phyloP scores from a whole-genome alignment of 2,888 invertebrate genomes.

The Neoascia interrupta region DNA sequence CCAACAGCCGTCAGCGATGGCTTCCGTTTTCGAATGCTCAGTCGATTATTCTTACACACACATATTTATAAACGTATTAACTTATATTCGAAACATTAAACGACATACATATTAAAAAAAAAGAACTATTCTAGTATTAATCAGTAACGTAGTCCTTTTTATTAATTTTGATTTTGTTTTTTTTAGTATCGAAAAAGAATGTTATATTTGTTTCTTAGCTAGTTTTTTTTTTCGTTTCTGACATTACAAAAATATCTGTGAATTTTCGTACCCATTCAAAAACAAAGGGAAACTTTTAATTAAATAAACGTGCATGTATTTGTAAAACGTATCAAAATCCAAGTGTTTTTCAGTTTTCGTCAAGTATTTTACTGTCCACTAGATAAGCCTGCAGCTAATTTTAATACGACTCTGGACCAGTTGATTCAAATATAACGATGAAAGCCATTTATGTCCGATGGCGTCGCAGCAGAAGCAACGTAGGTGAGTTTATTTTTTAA shows the following conservation, averaged over 20 bases:
- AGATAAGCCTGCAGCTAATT: too few species aligned
- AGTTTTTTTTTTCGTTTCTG: conserved; percentile 38
- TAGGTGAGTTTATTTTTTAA: too few species aligned
- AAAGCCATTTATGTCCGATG: too few species aligned
- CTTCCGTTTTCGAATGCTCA: conserved; percentile 29
- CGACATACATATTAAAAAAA: conserved; percentile 51
- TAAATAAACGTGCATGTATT: conserved; percentile 63
- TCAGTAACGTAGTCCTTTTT: conserved; percentile 59
- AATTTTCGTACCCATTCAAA: conserved; percentile 42
- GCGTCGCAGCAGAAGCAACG: too few species aligned
- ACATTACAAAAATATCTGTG: conserved; percentile 55
- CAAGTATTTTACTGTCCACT: too few species aligned
- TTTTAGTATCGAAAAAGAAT: conserved; percentile 13
- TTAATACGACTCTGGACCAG: too few species aligned
- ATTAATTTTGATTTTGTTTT: conserved; percentile 39
- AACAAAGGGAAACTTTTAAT: conserved; percentile 30
- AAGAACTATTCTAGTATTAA: conserved; percentile 66
- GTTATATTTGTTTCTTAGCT: conserved; percentile 49
- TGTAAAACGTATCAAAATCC: conserved; percentile 43
- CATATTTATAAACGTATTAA: conserved; percentile 67
- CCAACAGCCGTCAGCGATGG: conserved; percentile 8
- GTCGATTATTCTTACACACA: conserved; percentile 43
- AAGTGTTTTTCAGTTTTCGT: too few species aligned
- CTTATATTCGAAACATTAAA: conserved; percentile 66
- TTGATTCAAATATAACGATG: too few species aligned